Percentiles rank a stretch among this genome's conserved stretches.
phyloP scores from a whole-genome alignment of 2,113 vertebrate genomes.

The Carollia perspicillata region DNA sequence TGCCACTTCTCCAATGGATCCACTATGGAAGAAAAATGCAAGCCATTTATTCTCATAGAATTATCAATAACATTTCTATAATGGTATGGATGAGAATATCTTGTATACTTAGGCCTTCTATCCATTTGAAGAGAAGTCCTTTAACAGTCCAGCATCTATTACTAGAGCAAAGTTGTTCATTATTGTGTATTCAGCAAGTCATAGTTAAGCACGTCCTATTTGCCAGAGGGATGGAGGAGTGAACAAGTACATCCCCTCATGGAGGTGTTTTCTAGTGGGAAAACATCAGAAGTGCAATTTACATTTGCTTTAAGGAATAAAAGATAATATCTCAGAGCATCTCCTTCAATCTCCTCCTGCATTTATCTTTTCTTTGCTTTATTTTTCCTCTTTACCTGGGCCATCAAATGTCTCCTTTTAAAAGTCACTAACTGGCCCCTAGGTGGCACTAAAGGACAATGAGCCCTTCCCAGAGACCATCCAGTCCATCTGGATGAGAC shows the following conservation, averaged over 20 bases:
- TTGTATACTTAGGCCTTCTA: neutral
- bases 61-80: neutral
- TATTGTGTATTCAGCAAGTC: neutral
- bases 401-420: neutral
- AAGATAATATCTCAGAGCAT: neutral
- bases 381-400: neutral
- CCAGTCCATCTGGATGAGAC: too few species aligned
- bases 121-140: neutral
- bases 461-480: neutral
- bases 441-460: slow-evolving; percentile 62
- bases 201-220: neutral
- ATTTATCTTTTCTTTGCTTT: neutral
- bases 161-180: neutral
- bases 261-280: neutral
- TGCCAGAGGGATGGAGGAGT: neutral
- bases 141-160: neutral
- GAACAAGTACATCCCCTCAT: neutral
- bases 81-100: neutral
- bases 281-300: neutral
- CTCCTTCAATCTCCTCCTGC: neutral
- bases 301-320: neutral
- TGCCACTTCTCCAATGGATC: neutral
- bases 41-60: neutral
- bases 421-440: slow-evolving; percentile 9
- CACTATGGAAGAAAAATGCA: neutral